Evolutionary conservation across 2,888 invertebrate genomes (phyloP).

Genomic region (Eurytoma adleriae): DNA sequence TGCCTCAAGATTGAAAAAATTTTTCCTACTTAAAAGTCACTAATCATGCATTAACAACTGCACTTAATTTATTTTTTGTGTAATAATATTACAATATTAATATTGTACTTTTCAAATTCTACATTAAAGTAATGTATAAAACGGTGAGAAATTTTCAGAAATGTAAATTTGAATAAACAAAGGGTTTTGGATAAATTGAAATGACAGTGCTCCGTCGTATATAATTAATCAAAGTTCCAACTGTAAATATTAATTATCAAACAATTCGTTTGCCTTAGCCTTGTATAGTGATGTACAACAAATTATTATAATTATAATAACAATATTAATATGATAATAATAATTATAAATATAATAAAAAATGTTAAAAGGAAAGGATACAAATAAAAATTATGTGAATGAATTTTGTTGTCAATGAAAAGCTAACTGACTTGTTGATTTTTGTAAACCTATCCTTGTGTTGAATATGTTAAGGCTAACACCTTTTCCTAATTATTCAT

Average conservation of each 20-base stretch:
- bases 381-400: conserved; percentile 55
- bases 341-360: conserved; percentile 53
- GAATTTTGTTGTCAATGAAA: conserved; percentile 49
- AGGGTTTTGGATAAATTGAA: conserved; percentile 27
- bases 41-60: conserved; percentile 43
- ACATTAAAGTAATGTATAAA: conserved; percentile 47
- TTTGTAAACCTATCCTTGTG: background rate
- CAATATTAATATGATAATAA: conserved; percentile 48
- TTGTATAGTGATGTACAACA: conserved; percentile 53
- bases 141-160: conserved; percentile 40
- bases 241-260: conserved; percentile 56
- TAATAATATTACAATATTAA: conserved; percentile 32
- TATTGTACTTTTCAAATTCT: conserved; percentile 42
- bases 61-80: conserved; percentile 39
- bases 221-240: conserved; percentile 53
- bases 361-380: conserved; percentile 54
- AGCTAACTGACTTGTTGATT: conserved; percentile 6
- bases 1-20: conserved; percentile 51
- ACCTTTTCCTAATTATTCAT: too few species aligned
- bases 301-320: conserved; percentile 52
- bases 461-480: too few species aligned
- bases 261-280: conserved; percentile 55
- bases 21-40: conserved; percentile 46
- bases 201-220: conserved; percentile 47
- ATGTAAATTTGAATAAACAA: conserved; percentile 41